Base-by-base conservation (phyloP, 2,113 vertebrate genomes). In the Peromyscus leucopus region DNA sequence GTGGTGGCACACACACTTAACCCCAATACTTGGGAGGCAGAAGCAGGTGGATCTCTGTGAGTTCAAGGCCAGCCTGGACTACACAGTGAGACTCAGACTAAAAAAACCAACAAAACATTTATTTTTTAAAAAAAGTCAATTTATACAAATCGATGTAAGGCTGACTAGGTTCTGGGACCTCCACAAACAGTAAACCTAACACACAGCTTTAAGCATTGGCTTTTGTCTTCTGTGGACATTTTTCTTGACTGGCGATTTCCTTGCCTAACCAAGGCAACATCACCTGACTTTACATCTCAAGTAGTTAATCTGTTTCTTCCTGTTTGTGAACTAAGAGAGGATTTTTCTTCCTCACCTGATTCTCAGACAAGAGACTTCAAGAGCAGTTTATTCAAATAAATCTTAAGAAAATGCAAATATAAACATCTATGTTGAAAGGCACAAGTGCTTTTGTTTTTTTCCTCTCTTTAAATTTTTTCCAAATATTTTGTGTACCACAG, bases 401-500 rank as follows among this genome's bases (percentile, higher is more conserved):
- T 75, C 69, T n/a, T 65, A 85, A 31, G 84, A 28, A 94, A 93
- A 92, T 24, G 46, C 76, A 82, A 83, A 71, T 16, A 22, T n/a
- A 42, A 76, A 84, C 71, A 93, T 79, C 91, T 69, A 42, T 19
- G 78, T 55, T 22, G 80, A 94, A 90, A 78, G 16, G 36, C 36
- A 42, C 4, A 15, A 80, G 22, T 75, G 26, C 48, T 89, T 59
- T 57, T 16, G 28, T 26, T 33, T 69, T 69, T 26, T 10, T 87
- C 10, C 33, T 63, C 92, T 63, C 33, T 57, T 51, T 36, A 16
- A 72, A 71, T 16, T 36, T 90, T 85, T 89, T 42, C 72, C 55
- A 57, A 21, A 65, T 15, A 21, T 83, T 65, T 28, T 46, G 46
- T 26, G 42, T 78, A 39, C 4, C 59, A 10, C 36, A 42, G 42